Conservation (phyloP, 2,113 vertebrate genomes). For the Eublepharis macularius region DNA sequence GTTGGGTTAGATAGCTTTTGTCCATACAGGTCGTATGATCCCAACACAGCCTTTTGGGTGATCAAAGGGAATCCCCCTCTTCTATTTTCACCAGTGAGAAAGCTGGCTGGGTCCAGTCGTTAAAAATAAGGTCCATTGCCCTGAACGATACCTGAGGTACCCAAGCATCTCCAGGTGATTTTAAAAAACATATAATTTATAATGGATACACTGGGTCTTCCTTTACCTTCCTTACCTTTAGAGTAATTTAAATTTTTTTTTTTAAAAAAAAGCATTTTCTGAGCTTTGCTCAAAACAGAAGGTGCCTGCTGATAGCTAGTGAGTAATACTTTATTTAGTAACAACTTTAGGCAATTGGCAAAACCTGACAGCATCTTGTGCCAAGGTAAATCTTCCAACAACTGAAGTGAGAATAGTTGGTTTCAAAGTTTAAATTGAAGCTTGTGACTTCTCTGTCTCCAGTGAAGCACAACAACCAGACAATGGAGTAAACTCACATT, state of each 20-base stretch:
- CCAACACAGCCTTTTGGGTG: too few relatives aligned
- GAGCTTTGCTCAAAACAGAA: not conserved
- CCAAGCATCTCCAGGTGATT: not conserved
- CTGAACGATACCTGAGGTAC: conserved; percentile 5
- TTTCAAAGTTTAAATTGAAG: conserved; percentile 43
- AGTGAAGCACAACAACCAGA: conserved; percentile 28
- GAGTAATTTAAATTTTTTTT: not conserved
- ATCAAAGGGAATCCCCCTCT: too few relatives aligned
- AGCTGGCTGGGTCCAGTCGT: not conserved
- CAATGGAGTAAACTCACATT: conserved; percentile 49
- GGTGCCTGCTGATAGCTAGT: not conserved
- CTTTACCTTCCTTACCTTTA: conserved; percentile 32
- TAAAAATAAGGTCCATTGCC: conserved; percentile 1
- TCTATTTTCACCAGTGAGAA: too few relatives aligned
- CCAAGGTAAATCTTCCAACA: conserved; percentile 10
- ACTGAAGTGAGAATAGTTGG: conserved; percentile 21
- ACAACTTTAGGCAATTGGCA: conserved; percentile 21
- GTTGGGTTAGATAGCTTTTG: too few relatives aligned
- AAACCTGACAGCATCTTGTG: conserved; percentile 12
- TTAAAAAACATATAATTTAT: not conserved
- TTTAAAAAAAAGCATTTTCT: conserved; percentile 16
- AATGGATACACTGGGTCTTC: not conserved
- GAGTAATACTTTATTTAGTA: conserved; percentile 15
- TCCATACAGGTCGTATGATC: too few relatives aligned
- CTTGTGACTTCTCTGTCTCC: conserved; percentile 34